phyloP scores from a whole-genome alignment of 2,797 vertebrate species.

The Gorsachius magnificus region DNA sequence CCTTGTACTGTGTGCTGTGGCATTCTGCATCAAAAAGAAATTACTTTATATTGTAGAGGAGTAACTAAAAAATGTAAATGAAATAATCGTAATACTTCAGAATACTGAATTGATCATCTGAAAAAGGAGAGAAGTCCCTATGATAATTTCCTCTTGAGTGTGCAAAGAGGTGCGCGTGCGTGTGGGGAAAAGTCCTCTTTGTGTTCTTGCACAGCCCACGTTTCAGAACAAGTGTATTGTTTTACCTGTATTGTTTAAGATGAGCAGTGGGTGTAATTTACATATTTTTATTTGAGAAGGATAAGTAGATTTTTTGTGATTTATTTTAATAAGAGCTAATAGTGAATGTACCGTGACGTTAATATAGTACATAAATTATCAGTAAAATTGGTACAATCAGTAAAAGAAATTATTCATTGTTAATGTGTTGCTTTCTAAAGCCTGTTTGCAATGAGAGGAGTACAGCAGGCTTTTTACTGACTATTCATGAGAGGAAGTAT shows the following conservation, averaged over 20 bases:
- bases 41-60: neutral
- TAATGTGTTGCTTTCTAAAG: conserved; percentile 12
- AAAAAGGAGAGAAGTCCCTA: neutral
- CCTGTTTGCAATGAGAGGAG: neutral
- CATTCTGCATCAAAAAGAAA: neutral
- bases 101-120: neutral
- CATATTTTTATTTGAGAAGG: conserved; percentile 15
- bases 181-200: neutral
- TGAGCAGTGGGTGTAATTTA: conserved; percentile 16
- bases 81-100: neutral
- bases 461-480: neutral
- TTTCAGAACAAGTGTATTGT: conserved; percentile 14
- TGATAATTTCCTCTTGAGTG: neutral
- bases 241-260: conserved; percentile 24
- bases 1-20: neutral
- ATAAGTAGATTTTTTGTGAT: conserved; percentile 10
- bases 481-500: neutral
- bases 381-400: neutral
- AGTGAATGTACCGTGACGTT: neutral
- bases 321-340: conserved; percentile 9
- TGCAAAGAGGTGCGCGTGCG: neutral
- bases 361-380: neutral
- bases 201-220: neutral
- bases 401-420: neutral
- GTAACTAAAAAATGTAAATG: conserved; percentile 20